phyloP scores from a whole-genome alignment of 2,888 invertebrate genomes.

The Cantharis nigra region DNA sequence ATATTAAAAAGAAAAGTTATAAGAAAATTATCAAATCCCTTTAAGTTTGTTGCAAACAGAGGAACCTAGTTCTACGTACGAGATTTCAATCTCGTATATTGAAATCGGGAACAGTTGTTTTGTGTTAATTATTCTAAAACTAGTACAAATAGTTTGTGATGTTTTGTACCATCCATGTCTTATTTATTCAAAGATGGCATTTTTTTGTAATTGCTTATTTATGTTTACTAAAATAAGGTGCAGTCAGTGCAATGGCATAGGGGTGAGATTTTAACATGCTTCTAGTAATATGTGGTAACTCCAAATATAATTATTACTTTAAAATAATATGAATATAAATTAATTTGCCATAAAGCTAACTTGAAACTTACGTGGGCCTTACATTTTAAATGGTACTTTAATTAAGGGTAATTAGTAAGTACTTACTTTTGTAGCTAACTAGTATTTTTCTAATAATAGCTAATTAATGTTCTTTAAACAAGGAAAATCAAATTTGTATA shows the following conservation, averaged over 20 bases:
- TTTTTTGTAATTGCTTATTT: not conserved
- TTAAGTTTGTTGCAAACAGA: not conserved
- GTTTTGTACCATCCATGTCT: not conserved
- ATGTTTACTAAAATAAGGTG: not conserved
- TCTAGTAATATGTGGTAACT: too few species aligned
- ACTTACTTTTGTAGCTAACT: too few species aligned
- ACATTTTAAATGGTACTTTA: not conserved
- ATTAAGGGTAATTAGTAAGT: too few species aligned
- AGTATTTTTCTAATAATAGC: too few species aligned
- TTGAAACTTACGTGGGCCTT: not conserved
- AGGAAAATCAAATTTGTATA: too few species aligned
- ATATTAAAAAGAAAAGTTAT: not conserved
- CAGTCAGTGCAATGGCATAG: not conserved
- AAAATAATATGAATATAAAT: too few species aligned
- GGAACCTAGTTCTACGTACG: not conserved
- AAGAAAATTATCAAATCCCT: not conserved
- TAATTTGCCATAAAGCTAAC: not conserved
- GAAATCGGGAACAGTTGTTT: not conserved
- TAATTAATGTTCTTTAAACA: too few species aligned
- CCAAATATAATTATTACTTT: too few species aligned
- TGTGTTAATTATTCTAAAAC: not conserved
- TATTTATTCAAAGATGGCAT: not conserved
- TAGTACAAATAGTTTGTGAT: not conserved
- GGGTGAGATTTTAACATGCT: too few species aligned
- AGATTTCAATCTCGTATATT: not conserved